Evolutionary conservation across 92 coral and sea anemone species (phyloP).

Genomic region (Phenganax subtilis): DNA sequence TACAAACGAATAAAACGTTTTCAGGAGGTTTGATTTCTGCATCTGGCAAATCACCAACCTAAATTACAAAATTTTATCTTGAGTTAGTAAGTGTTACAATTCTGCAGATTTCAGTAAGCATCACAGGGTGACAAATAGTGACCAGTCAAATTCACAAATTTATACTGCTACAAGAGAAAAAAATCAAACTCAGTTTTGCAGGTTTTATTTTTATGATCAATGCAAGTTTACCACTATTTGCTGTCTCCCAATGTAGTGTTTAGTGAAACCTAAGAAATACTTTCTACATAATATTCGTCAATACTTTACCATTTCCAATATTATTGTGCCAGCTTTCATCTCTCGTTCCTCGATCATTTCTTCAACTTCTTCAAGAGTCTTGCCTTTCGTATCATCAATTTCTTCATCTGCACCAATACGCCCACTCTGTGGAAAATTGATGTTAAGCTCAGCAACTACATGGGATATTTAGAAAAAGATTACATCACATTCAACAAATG

Average conservation of each 20-base stretch:
- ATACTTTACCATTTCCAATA: slow-evolving; percentile 82
- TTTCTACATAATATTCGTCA: background rate
- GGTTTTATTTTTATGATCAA: too few relatives aligned
- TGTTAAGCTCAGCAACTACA: background rate
- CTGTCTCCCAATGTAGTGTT: too few relatives aligned
- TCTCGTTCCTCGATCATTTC: slow-evolving; percentile 86
- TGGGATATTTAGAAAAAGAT: background rate
- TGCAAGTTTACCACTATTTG: too few relatives aligned
- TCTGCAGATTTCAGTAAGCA: background rate
- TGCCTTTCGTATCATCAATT: slow-evolving; percentile 87
- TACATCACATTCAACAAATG: background rate
- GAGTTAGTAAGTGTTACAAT: background rate
- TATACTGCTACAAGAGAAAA: too few relatives aligned
- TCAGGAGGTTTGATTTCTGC: slow-evolving; percentile 96
- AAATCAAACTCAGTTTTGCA: too few relatives aligned
- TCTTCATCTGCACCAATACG: slow-evolving; percentile 98
- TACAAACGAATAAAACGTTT: slow-evolving; percentile 92
- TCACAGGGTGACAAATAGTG: too few relatives aligned
- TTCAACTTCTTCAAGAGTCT: slow-evolving; percentile 75
- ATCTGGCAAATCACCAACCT: slow-evolving; percentile 98
- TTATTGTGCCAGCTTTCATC: slow-evolving; percentile 86
- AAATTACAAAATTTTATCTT: background rate
- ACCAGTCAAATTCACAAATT: too few relatives aligned
- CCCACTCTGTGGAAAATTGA: slow-evolving; percentile 62
- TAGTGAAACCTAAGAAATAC: too few relatives aligned